A percentile compares a stretch with the other conserved stretches of the same genome.
phyloP scores from a whole-genome alignment of 2,888 invertebrate genomes.

The Meta bourneti region DNA sequence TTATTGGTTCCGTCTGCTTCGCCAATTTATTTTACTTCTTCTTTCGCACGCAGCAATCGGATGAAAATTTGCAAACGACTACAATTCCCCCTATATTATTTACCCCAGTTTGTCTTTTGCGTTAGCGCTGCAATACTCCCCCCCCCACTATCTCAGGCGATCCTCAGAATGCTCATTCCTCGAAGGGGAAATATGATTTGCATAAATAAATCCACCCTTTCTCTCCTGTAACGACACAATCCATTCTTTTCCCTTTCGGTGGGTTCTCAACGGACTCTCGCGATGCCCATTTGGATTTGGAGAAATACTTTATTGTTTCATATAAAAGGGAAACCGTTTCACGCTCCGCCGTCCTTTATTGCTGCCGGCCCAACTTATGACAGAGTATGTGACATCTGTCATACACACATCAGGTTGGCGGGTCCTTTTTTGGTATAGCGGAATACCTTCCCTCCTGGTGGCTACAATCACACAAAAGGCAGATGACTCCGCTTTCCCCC shows the following conservation, averaged over 20 bases:
- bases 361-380: constrained; percentile 32
- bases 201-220: constrained; percentile 54
- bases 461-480: constrained; percentile 17
- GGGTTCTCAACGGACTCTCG: constrained; percentile 15
- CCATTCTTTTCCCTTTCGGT: not conserved
- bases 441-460: constrained; percentile 1
- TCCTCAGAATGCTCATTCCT: constrained; percentile 4
- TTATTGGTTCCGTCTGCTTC: not conserved
- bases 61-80: constrained; percentile 1
- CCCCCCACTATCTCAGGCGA: not conserved
- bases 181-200: constrained; percentile 54
- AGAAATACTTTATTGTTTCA: constrained; percentile 54
- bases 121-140: not conserved
- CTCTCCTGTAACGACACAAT: constrained; percentile 12
- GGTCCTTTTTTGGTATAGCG: constrained; percentile 19
- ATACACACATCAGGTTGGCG: constrained; percentile 36
- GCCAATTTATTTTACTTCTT: constrained; percentile 3
- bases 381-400: constrained; percentile 50
- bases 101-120: not conserved
- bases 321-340: constrained; percentile 40
- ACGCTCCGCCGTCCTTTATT: constrained; percentile 29
- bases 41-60: not conserved
- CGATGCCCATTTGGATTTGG: constrained; percentile 24
- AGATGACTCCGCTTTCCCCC: not conserved
- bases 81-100: constrained; percentile 2